phyloP scores from a whole-genome alignment of 2,113 vertebrate species.

The Passer montanus region DNA sequence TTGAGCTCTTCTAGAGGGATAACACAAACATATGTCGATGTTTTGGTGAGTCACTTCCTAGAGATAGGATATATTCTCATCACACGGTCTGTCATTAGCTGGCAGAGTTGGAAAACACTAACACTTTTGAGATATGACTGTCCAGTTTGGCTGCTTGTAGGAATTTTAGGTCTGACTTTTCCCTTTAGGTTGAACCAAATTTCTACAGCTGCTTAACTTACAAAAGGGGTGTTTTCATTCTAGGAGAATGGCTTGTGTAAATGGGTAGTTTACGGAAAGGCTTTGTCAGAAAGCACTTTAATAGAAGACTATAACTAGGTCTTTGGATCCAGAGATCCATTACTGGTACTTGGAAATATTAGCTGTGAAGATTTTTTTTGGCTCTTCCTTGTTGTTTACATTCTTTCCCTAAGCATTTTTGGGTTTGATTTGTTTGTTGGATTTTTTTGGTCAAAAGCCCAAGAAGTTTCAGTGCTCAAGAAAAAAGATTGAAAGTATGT shows the following conservation, averaged over 20 bases:
- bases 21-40: rapidly evolving
- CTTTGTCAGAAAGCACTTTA: not conserved
- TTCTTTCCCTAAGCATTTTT: not conserved
- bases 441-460: not conserved
- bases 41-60: not conserved
- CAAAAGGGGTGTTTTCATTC: not conserved
- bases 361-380: not conserved
- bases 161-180: not conserved
- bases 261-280: not conserved
- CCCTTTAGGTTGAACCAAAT: not conserved
- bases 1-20: not conserved
- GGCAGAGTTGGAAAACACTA: not conserved
- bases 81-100: not conserved
- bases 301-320: not conserved
- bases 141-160: not conserved
- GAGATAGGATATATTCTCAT: not conserved
- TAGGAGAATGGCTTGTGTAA: not conserved
- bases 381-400: not conserved
- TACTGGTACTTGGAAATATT: not conserved
- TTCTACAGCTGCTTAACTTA: not conserved
- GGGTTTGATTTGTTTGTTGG: not conserved
- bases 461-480: not conserved
- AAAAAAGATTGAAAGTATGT: not conserved
- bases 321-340: not conserved
- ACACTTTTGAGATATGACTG: not conserved